These are phyloP conservation scores for Ochotona curzoniae DNA, from an alignment of 2,113 vertebrate species.

Conservation along the genomic window DNA sequence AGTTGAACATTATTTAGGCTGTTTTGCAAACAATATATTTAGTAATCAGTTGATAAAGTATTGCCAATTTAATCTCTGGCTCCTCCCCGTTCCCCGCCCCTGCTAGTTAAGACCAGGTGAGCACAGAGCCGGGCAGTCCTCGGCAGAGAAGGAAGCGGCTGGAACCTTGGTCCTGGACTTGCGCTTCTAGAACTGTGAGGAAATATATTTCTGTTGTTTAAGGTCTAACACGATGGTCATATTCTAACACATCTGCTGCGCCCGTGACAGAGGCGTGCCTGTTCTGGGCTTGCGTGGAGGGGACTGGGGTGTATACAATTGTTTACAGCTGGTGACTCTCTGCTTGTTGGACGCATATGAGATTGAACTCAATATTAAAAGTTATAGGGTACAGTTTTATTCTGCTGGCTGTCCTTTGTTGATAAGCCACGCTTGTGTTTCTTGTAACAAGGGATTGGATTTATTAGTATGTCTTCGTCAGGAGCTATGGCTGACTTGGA, in stretches of 20 bases:
- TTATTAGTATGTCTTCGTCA: not conserved
- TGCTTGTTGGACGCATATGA: not conserved
- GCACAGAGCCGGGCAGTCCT: not conserved
- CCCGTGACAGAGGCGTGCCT: not conserved
- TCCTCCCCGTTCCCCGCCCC: not conserved
- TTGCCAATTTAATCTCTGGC: slow-evolving; percentile 51
- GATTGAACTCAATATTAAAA: not conserved
- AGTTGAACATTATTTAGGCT: slow-evolving; percentile 33
- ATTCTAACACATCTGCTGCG: not conserved
- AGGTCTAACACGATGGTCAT: not conserved
- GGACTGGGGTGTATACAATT: not conserved
- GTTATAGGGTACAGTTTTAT: not conserved
- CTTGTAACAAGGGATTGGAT: not conserved
- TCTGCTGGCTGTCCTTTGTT: not conserved
- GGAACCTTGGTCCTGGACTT: not conserved
- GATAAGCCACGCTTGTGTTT: not conserved
- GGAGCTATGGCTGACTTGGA: not conserved
- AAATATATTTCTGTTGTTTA: not conserved
- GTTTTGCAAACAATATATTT: slow-evolving; percentile 52
- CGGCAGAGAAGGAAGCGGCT: not conserved
- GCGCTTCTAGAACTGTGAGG: not conserved
- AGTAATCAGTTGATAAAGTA: slow-evolving; percentile 50
- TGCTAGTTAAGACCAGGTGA: not conserved
- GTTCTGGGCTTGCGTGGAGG: not conserved
- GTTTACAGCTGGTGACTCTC: not conserved